Evolutionary conservation across 2,888 invertebrate genomes (phyloP).

Genomic region (Eristalis intricaria): DNA sequence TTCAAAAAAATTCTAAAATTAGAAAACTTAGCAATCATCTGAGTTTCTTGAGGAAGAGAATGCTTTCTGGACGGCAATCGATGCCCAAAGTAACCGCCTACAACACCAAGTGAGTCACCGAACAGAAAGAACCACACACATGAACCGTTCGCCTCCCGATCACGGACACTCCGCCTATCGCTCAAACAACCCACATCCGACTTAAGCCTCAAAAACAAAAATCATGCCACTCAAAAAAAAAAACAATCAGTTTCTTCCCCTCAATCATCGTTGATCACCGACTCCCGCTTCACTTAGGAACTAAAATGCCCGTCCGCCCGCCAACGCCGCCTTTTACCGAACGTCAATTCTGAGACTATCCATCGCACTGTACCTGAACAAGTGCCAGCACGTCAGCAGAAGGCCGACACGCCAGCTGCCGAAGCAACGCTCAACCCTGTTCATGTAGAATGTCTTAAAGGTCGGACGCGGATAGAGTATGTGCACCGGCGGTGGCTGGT

Average conservation of each 20-base stretch:
- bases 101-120: too few species aligned
- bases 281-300: constrained; percentile 19
- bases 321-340: constrained; percentile 43
- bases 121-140: too few species aligned
- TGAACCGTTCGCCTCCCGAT: too few species aligned
- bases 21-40: too few species aligned
- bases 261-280: constrained; percentile 27
- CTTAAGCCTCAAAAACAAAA: neutral
- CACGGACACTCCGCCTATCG: too few species aligned
- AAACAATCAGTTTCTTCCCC: neutral
- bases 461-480: constrained; percentile 86
- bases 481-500: constrained; percentile 87
- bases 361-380: constrained; percentile 47
- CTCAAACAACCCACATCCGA: neutral
- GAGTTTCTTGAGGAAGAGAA: too few species aligned
- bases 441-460: constrained; percentile 73
- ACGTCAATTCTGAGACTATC: constrained; percentile 46
- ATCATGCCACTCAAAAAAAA: neutral
- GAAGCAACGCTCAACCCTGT: constrained; percentile 51
- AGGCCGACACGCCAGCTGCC: constrained; percentile 48
- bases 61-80: too few species aligned
- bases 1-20: too few species aligned
- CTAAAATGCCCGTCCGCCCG: constrained; percentile 27
- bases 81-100: too few species aligned
- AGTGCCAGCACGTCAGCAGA: constrained; percentile 46